Conservation (phyloP, 2,888 invertebrate genomes). For the Mallateleia sp. region DNA sequence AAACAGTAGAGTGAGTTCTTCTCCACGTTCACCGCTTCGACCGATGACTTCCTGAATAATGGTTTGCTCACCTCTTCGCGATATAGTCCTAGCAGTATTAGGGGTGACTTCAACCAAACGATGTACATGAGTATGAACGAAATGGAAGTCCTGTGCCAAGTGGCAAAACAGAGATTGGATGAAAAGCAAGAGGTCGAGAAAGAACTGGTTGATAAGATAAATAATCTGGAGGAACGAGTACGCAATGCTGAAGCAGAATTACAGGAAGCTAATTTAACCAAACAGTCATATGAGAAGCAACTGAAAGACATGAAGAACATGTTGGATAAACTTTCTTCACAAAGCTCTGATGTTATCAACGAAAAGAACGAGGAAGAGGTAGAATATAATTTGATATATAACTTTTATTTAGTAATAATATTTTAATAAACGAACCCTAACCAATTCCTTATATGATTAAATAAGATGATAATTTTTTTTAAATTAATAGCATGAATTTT, state of each 20-base stretch:
- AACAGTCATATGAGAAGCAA: conserved; percentile 88
- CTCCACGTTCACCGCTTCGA: conserved; percentile 84
- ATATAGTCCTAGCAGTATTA: conserved; percentile 84
- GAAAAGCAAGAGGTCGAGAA: conserved; percentile 90
- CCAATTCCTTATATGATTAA: no score
- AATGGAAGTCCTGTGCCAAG: conserved; percentile 84
- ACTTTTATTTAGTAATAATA: no score
- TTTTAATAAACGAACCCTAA: no score
- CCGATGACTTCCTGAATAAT: conserved; percentile 85
- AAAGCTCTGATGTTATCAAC: conserved; percentile 62
- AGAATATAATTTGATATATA: no score
- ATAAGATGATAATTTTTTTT: no score
- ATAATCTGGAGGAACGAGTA: conserved; percentile 90
- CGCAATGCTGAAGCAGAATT: conserved; percentile 81
- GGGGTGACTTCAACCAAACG: conserved; percentile 86
- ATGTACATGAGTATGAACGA: conserved; percentile 87
- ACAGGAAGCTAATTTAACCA: conserved; percentile 84
- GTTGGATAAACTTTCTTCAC: conserved; percentile 86
- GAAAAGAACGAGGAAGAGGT: conserved; percentile 56
- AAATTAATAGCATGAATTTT: no score
- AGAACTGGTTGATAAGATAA: conserved; percentile 90
- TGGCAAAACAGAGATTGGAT: conserved; percentile 85
- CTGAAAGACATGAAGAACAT: conserved; percentile 88
- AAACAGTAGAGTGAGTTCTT: conserved; percentile 86
- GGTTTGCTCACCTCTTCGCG: conserved; percentile 78